phyloP scores from a whole-genome alignment of 2,888 invertebrate genomes.

The Elysia crispata region DNA sequence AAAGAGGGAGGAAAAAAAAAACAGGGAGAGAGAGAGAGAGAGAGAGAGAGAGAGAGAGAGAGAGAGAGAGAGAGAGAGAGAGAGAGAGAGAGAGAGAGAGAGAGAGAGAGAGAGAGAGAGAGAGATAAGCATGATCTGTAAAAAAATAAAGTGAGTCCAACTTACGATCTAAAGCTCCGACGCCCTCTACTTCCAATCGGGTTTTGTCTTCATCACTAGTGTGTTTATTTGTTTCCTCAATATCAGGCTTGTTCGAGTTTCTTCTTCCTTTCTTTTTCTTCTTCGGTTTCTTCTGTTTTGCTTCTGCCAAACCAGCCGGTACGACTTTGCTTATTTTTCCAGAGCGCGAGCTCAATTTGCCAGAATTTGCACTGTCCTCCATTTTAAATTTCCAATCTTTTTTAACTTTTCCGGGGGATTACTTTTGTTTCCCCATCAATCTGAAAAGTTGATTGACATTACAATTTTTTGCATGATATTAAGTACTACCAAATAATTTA shows the following conservation, averaged over 20 bases:
- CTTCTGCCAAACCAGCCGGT: conserved; percentile 51
- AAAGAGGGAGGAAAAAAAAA: background rate
- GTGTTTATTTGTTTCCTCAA: conserved; percentile 55
- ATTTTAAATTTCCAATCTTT: too few species aligned
- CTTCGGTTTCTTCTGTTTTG: conserved; percentile 59
- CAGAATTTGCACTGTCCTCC: conserved; percentile 23
- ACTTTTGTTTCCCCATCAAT: too few species aligned
- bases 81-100: too few species aligned
- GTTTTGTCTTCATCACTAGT: conserved; percentile 56
- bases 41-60: background rate
- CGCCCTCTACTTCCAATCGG: conserved; percentile 58
- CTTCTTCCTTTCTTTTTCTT: conserved; percentile 63
- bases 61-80: background rate
- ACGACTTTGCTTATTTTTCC: conserved; percentile 51
- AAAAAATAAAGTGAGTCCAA: background rate
- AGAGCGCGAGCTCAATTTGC: conserved; percentile 25
- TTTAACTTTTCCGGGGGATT: too few species aligned
- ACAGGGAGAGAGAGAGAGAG: conserved; percentile 5
- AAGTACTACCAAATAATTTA: too few species aligned
- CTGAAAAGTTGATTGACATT: too few species aligned
- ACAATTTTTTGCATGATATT: too few species aligned
- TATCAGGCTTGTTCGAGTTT: conserved; percentile 52
- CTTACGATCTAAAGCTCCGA: conserved; percentile 33
- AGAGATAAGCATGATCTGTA: too few species aligned
- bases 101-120: too few species aligned